A percentile compares a stretch with the other conserved stretches of the same genome.
phyloP scores from a whole-genome alignment of 2,797 vertebrate genomes.

The Urocyon cinereoargenteus region DNA sequence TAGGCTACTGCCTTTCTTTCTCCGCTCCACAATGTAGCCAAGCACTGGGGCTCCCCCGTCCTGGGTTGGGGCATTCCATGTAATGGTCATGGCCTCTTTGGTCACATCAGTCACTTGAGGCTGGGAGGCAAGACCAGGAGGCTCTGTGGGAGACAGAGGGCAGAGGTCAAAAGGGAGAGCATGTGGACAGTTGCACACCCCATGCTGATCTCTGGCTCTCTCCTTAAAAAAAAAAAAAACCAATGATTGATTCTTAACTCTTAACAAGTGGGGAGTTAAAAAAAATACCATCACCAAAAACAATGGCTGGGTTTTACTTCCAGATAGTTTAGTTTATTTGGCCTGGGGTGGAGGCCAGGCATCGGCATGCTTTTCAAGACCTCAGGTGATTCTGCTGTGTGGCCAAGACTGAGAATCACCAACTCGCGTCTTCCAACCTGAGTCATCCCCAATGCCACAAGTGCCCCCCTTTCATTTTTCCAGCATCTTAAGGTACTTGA shows the following conservation, averaged over 20 bases:
- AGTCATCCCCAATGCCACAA: neutral
- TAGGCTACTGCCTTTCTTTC: slow-evolving; percentile 87
- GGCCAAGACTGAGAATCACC: neutral
- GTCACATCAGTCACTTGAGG: slow-evolving; percentile 86
- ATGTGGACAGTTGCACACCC: neutral
- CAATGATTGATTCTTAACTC: neutral
- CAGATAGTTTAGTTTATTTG: neutral
- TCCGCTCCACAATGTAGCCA: slow-evolving; percentile 86
- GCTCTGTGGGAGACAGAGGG: slow-evolving; percentile 77
- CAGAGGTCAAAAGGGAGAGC: neutral
- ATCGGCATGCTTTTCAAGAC: neutral
- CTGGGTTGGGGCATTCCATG: slow-evolving; percentile 84
- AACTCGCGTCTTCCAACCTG: neutral
- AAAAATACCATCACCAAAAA: neutral
- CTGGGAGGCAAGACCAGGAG: slow-evolving; percentile 81
- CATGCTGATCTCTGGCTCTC: neutral
- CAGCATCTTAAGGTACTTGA: neutral
- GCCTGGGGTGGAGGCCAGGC: neutral
- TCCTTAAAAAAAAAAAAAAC: neutral
- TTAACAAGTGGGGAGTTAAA: neutral
- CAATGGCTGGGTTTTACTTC: neutral
- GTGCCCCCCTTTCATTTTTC: too few species aligned
- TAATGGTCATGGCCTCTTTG: slow-evolving; percentile 86
- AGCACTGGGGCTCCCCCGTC: slow-evolving; percentile 85
- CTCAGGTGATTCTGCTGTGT: neutral